Percentiles rank a stretch among this genome's conserved stretches.
Conservation (phyloP, 92 coral and sea anemone species). For the Actinostola sp. region DNA sequence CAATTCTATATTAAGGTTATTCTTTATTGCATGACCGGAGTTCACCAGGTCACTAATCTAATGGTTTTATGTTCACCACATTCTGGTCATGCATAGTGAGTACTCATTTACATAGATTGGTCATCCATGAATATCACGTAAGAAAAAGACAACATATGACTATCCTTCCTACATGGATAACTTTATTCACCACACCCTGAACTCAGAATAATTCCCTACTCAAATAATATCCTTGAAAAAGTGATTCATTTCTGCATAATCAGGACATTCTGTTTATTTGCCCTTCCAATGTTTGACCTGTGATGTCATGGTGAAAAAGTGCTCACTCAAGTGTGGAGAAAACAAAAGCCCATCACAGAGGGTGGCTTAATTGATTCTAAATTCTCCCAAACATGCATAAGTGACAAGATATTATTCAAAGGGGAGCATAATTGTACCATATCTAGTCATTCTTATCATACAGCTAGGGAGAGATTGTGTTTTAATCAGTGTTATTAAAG, state of each 20-base stretch:
- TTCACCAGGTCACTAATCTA: slow-evolving; percentile 21
- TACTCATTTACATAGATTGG: neutral
- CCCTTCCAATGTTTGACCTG: slow-evolving; percentile 32
- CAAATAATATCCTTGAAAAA: neutral
- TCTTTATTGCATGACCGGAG: too few relatives aligned
- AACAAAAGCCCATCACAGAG: slow-evolving; percentile 17
- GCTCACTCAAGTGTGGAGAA: slow-evolving; percentile 35
- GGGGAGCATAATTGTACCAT: slow-evolving; percentile 23
- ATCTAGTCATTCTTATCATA: slow-evolving; percentile 16
- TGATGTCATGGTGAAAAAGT: slow-evolving; percentile 29
- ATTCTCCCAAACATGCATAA: slow-evolving; percentile 20
- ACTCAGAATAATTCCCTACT: neutral
- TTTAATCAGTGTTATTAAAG: slow-evolving; percentile 2
- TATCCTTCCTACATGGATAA: too few relatives aligned
- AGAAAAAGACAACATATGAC: too few relatives aligned
- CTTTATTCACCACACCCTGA: neutral
- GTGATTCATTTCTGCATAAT: neutral
- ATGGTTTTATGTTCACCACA: slow-evolving; percentile 9
- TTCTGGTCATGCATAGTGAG: slow-evolving; percentile 15
- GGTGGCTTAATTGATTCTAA: neutral
- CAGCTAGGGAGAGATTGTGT: slow-evolving; percentile 13
- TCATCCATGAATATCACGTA: neutral
- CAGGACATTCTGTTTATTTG: slow-evolving; percentile 9
- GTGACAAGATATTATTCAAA: slow-evolving; percentile 12
- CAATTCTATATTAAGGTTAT: too few relatives aligned